phyloP scores from a whole-genome alignment of 2,113 vertebrate species.

The Chloebia gouldiae region DNA sequence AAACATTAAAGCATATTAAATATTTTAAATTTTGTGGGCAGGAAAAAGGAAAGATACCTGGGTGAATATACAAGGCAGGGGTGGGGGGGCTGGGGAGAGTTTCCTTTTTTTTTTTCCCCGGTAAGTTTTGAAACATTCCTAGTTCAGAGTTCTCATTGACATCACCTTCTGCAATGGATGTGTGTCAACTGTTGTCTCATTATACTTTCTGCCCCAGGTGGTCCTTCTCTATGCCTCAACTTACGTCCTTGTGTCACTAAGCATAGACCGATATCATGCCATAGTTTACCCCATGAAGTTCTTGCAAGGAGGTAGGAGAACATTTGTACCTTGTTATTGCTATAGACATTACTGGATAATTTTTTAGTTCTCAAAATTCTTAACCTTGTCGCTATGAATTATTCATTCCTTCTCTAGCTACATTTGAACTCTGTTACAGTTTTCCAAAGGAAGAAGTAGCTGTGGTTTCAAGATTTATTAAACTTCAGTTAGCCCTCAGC shows the following conservation, averaged over 20 bases:
- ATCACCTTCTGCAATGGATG: neutral
- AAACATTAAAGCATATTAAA: neutral
- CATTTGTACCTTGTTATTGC: neutral
- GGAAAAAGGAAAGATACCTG: neutral
- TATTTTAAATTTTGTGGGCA: neutral
- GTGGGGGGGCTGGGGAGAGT: neutral
- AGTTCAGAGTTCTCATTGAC: neutral
- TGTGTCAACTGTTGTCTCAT: neutral
- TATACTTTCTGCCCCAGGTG: slow-evolving; percentile 60
- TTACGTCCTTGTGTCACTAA: slow-evolving; percentile 76
- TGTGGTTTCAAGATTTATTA: neutral
- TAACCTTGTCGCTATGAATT: neutral
- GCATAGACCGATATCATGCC: slow-evolving; percentile 79
- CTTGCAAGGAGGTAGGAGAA: slow-evolving; percentile 76
- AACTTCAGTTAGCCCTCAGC: neutral
- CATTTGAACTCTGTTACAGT: neutral
- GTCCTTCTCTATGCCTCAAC: slow-evolving; percentile 81
- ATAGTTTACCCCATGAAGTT: slow-evolving; percentile 82
- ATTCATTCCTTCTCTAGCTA: neutral
- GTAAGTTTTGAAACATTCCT: neutral
- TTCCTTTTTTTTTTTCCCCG: fast-evolving
- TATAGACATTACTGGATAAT: neutral
- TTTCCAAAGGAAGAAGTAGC: neutral
- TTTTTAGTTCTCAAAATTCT: neutral
- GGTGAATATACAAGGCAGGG: neutral